phyloP scores from a whole-genome alignment of 2,113 vertebrate genomes.

The Oplegnathus fasciatus region DNA sequence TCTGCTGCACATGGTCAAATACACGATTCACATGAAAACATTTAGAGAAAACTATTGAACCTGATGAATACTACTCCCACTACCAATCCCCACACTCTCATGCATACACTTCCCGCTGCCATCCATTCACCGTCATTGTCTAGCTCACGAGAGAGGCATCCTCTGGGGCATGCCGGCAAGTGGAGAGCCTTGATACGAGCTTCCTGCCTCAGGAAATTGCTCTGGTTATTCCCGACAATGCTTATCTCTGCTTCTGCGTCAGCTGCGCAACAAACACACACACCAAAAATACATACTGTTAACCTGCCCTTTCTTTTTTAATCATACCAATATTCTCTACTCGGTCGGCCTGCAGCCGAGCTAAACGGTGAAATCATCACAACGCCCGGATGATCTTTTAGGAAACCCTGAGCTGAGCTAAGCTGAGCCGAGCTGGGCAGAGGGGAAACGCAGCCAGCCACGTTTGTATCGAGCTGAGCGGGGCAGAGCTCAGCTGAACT shows the following conservation, averaged over 20 bases:
- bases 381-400: slow-evolving; percentile 18
- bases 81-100: not conserved
- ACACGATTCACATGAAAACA: not conserved
- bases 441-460: slow-evolving; percentile 10
- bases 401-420: slow-evolving; percentile 27
- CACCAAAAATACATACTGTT: not conserved
- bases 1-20: slow-evolving; percentile 1
- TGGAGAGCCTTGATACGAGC: slow-evolving; percentile 26
- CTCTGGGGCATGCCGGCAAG: slow-evolving; percentile 6
- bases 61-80: slow-evolving; percentile 1
- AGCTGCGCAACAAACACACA: not conserved
- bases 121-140: not conserved
- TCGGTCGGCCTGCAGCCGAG: not conserved
- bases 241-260: slow-evolving; percentile 22
- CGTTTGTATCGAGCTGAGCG: slow-evolving; percentile 38
- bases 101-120: not conserved
- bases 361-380: slow-evolving; percentile 29
- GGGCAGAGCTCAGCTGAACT: slow-evolving; percentile 42
- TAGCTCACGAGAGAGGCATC: slow-evolving; percentile 34
- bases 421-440: slow-evolving; percentile 25
- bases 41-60: not conserved
- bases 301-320: not conserved
- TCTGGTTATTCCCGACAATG: slow-evolving; percentile 28
- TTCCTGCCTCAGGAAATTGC: slow-evolving; percentile 63
- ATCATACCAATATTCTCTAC: not conserved